Base-by-base conservation (phyloP, 2,113 vertebrate species). In the Lucifuga dentata region DNA sequence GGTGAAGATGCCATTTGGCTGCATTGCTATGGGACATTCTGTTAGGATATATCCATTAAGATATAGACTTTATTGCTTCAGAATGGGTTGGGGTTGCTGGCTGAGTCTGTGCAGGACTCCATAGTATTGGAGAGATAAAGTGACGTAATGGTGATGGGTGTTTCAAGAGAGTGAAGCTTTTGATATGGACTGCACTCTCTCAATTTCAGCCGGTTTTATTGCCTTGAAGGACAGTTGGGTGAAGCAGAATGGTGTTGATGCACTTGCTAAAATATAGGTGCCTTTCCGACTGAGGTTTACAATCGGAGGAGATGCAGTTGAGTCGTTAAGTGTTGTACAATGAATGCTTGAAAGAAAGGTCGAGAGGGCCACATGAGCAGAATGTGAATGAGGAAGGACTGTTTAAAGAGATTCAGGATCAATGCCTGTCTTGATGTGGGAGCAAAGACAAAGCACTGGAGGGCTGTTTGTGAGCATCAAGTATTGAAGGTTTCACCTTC, bases 301-400 rank as follows among this genome's bases (percentile, higher is more conserved):
- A 46, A 67, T 48, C 7, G 26, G 63, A 40, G 16, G 15, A 60
- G 60, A 72, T 58, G 51, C 62, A 33, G 17, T 12, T 4, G 32
- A 85, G 65, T 52, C 23, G 59, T 80, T 83, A 81, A 83, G 64
- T 50, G 76, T 21, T 2, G 46, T n/a, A 70, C 73, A 70, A 85
- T 78, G 73, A 80, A 48, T 52, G 55, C 66, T 75, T 64, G 66
- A 82, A 48, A 69, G 83, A 84, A 86, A 88, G 86, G 80, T 82
- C 68, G 56, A 57, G 76, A 44, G 58, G 57, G 68, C 62, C 21
- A 19, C 68, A 20, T 20, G 78, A 56, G 53, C 11, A 50, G 81
- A 86, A 85, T 85, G 67, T 6, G 66, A 88, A 86, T 79, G 65
- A 78, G 78, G 60, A 16, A 11, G 59, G 53, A 57, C 53, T 46